These are phyloP conservation scores for Chymomyza amoena DNA, from an alignment of 2,888 invertebrate genomes.

Conservation along the genomic window DNA sequence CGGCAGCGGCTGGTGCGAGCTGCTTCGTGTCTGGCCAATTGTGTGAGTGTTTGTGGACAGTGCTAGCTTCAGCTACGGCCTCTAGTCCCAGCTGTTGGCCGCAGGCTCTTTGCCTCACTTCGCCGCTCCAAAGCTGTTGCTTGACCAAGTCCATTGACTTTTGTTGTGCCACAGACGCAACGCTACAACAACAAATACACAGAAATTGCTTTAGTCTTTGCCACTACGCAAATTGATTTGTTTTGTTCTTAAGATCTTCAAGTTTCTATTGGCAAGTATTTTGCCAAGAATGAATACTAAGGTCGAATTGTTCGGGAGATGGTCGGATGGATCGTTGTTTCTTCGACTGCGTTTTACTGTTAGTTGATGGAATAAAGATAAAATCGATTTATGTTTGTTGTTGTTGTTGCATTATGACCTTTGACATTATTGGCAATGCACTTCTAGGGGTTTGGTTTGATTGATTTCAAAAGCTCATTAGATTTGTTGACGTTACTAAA, in stretches of 20 bases:
- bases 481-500: not conserved
- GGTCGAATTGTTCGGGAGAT: not conserved
- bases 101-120: not conserved
- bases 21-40: slow-evolving; percentile 25
- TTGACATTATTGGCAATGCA: slow-evolving; percentile 63
- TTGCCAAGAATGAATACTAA: not conserved
- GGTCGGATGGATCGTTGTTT: not conserved
- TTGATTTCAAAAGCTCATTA: slow-evolving; percentile 35
- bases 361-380: slow-evolving; percentile 52
- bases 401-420: slow-evolving; percentile 59
- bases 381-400: slow-evolving; percentile 60
- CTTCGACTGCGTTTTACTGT: slow-evolving; percentile 45
- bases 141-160: slow-evolving; percentile 14
- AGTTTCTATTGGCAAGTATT: not conserved
- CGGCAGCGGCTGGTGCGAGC: not conserved
- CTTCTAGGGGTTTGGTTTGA: slow-evolving; percentile 24
- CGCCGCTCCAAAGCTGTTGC: not conserved
- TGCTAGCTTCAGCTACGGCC: not conserved
- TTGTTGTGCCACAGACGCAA: slow-evolving; percentile 18
- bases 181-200: slow-evolving; percentile 62
- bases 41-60: slow-evolving; percentile 24
- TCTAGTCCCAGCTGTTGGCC: slow-evolving; percentile 7
- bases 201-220: slow-evolving; percentile 15
- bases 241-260: not conserved
- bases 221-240: slow-evolving; percentile 11